Conservation (phyloP, 2,797 vertebrate species). For the Telmatherina bonti region DNA sequence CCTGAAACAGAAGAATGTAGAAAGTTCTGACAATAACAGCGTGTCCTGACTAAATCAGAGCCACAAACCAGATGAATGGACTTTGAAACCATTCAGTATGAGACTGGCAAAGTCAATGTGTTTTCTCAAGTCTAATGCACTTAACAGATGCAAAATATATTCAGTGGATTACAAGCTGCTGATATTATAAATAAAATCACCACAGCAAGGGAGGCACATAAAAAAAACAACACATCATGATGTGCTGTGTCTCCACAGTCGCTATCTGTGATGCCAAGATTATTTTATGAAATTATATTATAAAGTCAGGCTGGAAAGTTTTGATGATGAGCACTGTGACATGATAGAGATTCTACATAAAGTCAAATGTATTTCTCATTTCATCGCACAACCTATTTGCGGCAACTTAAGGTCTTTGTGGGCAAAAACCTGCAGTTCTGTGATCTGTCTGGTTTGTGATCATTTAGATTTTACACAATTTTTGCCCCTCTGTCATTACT, state of each 20-base stretch:
- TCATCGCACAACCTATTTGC: background rate
- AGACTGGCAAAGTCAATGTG: background rate
- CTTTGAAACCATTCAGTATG: conserved; percentile 42
- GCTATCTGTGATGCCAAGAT: background rate
- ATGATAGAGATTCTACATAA: background rate
- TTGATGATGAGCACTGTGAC: background rate
- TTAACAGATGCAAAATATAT: conserved; percentile 2
- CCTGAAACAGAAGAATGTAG: background rate
- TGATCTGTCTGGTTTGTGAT: background rate
- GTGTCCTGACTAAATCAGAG: conserved; percentile 30
- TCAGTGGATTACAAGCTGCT: background rate
- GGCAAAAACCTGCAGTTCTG: background rate
- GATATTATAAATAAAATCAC: background rate
- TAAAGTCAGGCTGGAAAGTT: background rate
- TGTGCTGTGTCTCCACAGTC: background rate
- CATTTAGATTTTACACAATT: background rate
- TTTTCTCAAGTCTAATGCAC: conserved; percentile 1
- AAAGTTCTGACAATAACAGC: conserved; percentile 3
- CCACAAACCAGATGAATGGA: conserved; percentile 53
- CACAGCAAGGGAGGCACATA: background rate
- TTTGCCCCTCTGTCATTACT: background rate
- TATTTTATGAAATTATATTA: background rate
- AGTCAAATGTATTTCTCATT: background rate
- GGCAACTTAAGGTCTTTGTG: background rate
- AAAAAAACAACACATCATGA: background rate